Percentiles rank a stretch among this genome's conserved stretches.
These are phyloP conservation scores for Umimayanthus kanabou DNA, from an alignment of 92 coral and sea anemone genomes.

Conservation along the genomic window DNA sequence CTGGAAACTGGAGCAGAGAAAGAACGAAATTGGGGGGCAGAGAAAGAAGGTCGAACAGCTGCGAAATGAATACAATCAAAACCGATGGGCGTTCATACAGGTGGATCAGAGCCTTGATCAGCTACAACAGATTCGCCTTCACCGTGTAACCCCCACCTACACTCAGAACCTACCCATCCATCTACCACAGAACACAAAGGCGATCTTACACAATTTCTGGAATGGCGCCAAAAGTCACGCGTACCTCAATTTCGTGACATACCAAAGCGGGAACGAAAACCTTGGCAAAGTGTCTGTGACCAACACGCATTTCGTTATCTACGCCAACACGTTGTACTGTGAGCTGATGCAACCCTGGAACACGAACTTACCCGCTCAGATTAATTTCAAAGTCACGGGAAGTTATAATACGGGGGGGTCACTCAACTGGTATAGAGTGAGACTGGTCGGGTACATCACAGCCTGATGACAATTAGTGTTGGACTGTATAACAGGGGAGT, in stretches of 20 bases:
- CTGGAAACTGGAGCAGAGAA: constrained; percentile 22
- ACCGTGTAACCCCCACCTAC: constrained; percentile 53
- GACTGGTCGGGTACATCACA: constrained; percentile 35
- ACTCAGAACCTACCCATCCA: constrained; percentile 54
- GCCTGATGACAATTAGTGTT: neutral
- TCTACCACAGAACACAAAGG: constrained; percentile 59
- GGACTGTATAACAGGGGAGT: too few relatives aligned
- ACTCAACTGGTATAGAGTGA: constrained; percentile 37
- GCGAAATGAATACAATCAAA: neutral
- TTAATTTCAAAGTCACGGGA: constrained; percentile 45
- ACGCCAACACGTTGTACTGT: constrained; percentile 47
- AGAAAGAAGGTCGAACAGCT: neutral
- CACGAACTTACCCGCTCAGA: constrained; percentile 32
- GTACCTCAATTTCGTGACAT: constrained; percentile 44
- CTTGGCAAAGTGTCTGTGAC: constrained; percentile 32
- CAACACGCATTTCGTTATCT: constrained; percentile 45
- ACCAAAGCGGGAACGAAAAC: constrained; percentile 50
- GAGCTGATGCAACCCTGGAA: constrained; percentile 51
- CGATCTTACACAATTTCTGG: constrained; percentile 58
- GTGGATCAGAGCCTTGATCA: constrained; percentile 43
- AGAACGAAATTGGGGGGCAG: constrained; percentile 7
- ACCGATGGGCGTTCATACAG: constrained; percentile 41
- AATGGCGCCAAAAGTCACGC: constrained; percentile 41
- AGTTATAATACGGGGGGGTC: constrained; percentile 32
- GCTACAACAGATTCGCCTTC: constrained; percentile 41